Conservation (phyloP, 2,888 invertebrate species). For the Baronia brevicornis region DNA sequence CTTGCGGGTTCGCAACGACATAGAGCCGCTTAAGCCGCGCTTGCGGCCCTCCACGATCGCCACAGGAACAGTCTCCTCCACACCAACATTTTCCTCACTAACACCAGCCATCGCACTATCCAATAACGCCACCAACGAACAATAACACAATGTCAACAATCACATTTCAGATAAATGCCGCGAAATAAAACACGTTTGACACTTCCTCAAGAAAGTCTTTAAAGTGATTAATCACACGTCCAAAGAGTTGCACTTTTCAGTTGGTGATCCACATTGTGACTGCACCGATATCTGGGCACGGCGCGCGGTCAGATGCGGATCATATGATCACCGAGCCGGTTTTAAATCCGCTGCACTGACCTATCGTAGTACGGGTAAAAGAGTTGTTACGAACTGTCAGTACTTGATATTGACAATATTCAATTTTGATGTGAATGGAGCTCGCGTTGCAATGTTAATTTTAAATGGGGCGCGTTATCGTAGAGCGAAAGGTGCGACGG, state of each 20-base stretch:
- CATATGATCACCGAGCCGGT: conserved; percentile 63
- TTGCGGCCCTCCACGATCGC: conserved; percentile 40
- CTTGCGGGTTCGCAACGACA: conserved; percentile 67
- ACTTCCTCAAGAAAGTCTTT: conserved; percentile 44
- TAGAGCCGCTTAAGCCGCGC: conserved; percentile 62
- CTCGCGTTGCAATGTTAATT: conserved; percentile 28
- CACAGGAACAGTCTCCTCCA: conserved; percentile 36
- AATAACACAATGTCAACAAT: conserved; percentile 46
- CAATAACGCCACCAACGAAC: conserved; percentile 34
- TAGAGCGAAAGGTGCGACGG: conserved; percentile 28
- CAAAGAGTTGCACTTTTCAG: conserved; percentile 48
- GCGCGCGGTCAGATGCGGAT: conserved; percentile 36
- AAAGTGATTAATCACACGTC: conserved; percentile 50
- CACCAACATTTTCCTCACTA: conserved; percentile 49
- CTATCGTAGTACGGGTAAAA: conserved; percentile 25
- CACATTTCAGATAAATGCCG: conserved; percentile 57
- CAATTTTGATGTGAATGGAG: conserved; percentile 31
- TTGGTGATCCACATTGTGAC: conserved; percentile 54
- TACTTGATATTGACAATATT: too few relatives aligned
- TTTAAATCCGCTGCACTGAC: conserved; percentile 29
- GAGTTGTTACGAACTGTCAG: conserved; percentile 22
- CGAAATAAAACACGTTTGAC: conserved; percentile 34
- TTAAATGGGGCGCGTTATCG: conserved; percentile 65
- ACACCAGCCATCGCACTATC: conserved; percentile 66
- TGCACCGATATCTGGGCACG: conserved; percentile 40